Percentiles rank a stretch among this genome's conserved stretches.
phyloP scores from a whole-genome alignment of 2,888 invertebrate species.

The Frankliniella intonsa region DNA sequence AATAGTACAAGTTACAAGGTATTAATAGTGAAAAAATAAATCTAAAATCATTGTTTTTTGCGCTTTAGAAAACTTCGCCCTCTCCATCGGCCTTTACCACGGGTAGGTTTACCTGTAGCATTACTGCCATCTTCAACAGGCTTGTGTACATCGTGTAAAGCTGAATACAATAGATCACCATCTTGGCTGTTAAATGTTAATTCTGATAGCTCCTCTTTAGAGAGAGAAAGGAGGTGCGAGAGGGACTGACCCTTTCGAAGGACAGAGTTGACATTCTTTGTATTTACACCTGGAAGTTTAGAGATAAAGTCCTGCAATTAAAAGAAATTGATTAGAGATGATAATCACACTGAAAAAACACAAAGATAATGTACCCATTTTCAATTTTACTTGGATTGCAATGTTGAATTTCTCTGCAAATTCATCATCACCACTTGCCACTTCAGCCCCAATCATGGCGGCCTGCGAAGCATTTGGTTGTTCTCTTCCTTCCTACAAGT shows the following conservation, averaged over 20 bases:
- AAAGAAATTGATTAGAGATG: constrained; percentile 30
- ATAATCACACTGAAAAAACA: constrained; percentile 17
- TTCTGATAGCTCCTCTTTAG: constrained; percentile 61
- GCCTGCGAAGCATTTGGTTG: constrained; percentile 75
- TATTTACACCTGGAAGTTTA: constrained; percentile 82
- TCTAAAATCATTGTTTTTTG: constrained; percentile 19
- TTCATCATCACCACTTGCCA: constrained; percentile 48
- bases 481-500: constrained; percentile 64
- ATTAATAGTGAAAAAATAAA: neutral
- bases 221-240: constrained; percentile 54
- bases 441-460: constrained; percentile 63
- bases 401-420: constrained; percentile 54
- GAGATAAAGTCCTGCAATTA: constrained; percentile 71
- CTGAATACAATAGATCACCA: constrained; percentile 63
- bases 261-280: constrained; percentile 74
- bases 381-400: constrained; percentile 50
- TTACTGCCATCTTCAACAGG: constrained; percentile 48
- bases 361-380: neutral
- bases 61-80: constrained; percentile 34
- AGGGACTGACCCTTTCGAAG: constrained; percentile 60
- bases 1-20: neutral
- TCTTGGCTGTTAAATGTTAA: constrained; percentile 69
- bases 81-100: constrained; percentile 29
- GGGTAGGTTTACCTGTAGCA: constrained; percentile 9
- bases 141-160: constrained; percentile 62